phyloP scores from a whole-genome alignment of 2,113 vertebrate genomes.

The Rousettus leschenaultii region DNA sequence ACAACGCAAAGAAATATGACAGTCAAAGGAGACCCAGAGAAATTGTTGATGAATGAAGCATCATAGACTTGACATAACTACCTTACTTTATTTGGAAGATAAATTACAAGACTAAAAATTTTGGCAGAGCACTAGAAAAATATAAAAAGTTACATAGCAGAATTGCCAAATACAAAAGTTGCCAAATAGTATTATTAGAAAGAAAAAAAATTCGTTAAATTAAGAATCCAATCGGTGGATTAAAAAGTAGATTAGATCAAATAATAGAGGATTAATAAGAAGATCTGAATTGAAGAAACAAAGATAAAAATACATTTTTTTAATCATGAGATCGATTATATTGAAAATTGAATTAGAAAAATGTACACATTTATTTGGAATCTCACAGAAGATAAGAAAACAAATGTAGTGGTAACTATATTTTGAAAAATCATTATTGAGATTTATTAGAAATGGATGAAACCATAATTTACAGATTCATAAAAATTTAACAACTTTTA shows the following conservation, averaged over 20 bases:
- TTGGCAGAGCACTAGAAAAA: neutral
- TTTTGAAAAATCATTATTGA: neutral
- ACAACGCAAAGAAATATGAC: neutral
- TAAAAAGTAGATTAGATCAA: neutral
- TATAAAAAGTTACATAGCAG: neutral
- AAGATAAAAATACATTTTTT: neutral
- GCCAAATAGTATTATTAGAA: neutral
- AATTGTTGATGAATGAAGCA: neutral
- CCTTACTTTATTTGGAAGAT: neutral
- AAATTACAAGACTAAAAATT: neutral
- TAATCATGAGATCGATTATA: neutral
- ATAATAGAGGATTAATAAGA: neutral
- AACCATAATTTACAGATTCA: neutral
- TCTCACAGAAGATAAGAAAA: neutral
- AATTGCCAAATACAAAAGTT: neutral
- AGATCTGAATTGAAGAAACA: neutral
- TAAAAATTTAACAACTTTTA: neutral
- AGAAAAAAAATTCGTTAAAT: neutral
- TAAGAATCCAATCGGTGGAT: neutral
- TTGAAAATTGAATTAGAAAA: neutral
- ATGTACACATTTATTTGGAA: neutral
- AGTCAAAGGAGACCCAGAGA: neutral
- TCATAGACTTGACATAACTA: neutral
- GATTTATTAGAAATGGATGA: neutral
- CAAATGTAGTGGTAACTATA: neutral